A percentile compares a stretch with the other conserved stretches of the same genome.
Conservation (phyloP, 2,888 invertebrate genomes). For the Mesorhabditis spiculigera region DNA sequence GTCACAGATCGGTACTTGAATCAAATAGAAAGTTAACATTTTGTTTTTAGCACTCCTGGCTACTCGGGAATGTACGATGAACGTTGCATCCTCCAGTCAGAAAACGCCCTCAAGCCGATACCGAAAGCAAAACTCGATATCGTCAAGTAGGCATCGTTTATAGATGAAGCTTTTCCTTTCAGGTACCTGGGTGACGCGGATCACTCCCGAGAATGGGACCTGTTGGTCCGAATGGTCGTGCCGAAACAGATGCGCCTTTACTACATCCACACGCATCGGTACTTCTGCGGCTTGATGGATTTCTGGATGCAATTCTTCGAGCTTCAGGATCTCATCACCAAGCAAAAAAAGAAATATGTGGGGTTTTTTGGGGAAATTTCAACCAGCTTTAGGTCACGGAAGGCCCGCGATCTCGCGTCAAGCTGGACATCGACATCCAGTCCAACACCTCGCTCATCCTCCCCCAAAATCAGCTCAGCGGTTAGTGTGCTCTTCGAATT, state of each 20-base stretch:
- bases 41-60: not conserved
- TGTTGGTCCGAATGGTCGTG: constrained; percentile 76
- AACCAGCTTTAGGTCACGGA: constrained; percentile 8
- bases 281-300: constrained; percentile 80
- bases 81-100: not conserved
- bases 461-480: constrained; percentile 45
- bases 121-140: constrained; percentile 8
- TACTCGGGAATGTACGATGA: not conserved
- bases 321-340: constrained; percentile 72
- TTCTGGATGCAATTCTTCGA: constrained; percentile 78
- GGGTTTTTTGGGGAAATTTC: not conserved
- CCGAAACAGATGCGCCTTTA: constrained; percentile 61
- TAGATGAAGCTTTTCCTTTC: constrained; percentile 10
- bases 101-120: constrained; percentile 3
- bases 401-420: constrained; percentile 19
- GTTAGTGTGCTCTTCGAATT: constrained; percentile 15
- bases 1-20: constrained; percentile 1
- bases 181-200: constrained; percentile 61
- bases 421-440: constrained; percentile 32
- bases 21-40: not conserved
- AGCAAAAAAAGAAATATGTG: constrained; percentile 23
- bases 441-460: constrained; percentile 32
- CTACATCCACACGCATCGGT: constrained; percentile 70
- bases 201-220: constrained; percentile 67
- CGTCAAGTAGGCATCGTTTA: not conserved